A percentile compares a stretch with the other conserved stretches of the same genome.
These are phyloP conservation scores for Gymnothorax javanicus DNA, from an alignment of 2,797 vertebrate genomes.

Conservation along the genomic window DNA sequence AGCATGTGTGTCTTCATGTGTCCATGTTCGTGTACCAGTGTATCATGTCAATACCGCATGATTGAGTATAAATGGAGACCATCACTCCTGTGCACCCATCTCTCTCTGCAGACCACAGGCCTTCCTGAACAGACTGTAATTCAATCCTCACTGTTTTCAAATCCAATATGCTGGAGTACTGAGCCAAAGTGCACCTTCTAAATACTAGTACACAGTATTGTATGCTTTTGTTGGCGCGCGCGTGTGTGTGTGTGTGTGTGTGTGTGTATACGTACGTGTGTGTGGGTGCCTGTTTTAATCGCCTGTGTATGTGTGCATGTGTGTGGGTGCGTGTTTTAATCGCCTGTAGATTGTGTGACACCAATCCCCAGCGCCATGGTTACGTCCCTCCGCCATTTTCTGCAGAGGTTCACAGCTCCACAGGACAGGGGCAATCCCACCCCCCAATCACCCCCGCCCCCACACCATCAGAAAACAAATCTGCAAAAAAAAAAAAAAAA, in stretches of 20 bases:
- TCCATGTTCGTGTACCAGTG: conserved; percentile 17
- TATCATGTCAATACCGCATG: conserved; percentile 37
- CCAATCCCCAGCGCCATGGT: background rate
- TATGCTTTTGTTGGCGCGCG: no score
- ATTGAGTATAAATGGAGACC: conserved; percentile 30
- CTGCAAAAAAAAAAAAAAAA: background rate
- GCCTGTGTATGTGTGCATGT: background rate
- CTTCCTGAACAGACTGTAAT: conserved; percentile 22
- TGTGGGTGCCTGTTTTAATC: no score
- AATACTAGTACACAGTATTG: no score
- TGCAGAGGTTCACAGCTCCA: conserved; percentile 83
- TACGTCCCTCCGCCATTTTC: conserved; percentile 69
- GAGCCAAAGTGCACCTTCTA: background rate
- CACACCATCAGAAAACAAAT: conserved; percentile 73
- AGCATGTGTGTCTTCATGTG: no score
- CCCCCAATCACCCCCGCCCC: conserved; percentile 78
- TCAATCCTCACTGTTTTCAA: no score
- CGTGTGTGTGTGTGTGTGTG: no score
- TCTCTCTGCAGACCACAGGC: conserved; percentile 40
- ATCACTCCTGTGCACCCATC: conserved; percentile 45
- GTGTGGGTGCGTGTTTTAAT: conserved; percentile 46
- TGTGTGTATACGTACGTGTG: no score
- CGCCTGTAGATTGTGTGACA: conserved; percentile 29
- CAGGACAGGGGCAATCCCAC: conserved; percentile 73
- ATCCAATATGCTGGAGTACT: background rate